phyloP scores from a whole-genome alignment of 2,888 invertebrate species.

The Drosophila hawaiiensis region DNA sequence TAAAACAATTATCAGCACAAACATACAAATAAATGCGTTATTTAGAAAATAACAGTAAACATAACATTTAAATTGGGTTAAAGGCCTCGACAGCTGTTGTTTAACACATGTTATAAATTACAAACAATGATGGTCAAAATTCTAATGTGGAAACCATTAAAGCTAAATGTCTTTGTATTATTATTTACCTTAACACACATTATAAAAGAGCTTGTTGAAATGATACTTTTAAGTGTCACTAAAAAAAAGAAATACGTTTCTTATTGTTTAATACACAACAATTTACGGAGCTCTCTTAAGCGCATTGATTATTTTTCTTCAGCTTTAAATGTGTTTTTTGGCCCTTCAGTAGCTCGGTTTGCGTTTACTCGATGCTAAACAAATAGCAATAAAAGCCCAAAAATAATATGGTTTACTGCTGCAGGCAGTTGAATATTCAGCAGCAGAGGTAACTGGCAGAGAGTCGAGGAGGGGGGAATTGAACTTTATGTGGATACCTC shows the following conservation, averaged over 20 bases:
- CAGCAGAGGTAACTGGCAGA: not conserved
- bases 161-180: not conserved
- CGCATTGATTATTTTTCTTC: slow-evolving; percentile 34
- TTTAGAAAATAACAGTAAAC: not conserved
- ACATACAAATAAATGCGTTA: not conserved
- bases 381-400: slow-evolving; percentile 74
- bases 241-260: not conserved
- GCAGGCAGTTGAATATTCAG: slow-evolving; percentile 39
- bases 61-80: slow-evolving; percentile 1
- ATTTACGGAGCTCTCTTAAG: slow-evolving; percentile 12
- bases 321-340: slow-evolving; percentile 25
- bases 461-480: not conserved
- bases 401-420: slow-evolving; percentile 74
- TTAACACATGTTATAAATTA: not conserved
- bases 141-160: not conserved
- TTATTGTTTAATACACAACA: slow-evolving; percentile 1
- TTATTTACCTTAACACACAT: not conserved
- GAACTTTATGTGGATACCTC: slow-evolving; percentile 54
- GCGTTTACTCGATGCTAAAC: slow-evolving; percentile 56
- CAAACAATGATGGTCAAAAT: not conserved
- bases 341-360: slow-evolving; percentile 19
- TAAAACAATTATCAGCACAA: not conserved
- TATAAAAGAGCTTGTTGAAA: not conserved
- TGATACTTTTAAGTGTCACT: not conserved
- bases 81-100: not conserved